phyloP scores from a whole-genome alignment of 2,113 vertebrate species.

The Spilogale gracilis region DNA sequence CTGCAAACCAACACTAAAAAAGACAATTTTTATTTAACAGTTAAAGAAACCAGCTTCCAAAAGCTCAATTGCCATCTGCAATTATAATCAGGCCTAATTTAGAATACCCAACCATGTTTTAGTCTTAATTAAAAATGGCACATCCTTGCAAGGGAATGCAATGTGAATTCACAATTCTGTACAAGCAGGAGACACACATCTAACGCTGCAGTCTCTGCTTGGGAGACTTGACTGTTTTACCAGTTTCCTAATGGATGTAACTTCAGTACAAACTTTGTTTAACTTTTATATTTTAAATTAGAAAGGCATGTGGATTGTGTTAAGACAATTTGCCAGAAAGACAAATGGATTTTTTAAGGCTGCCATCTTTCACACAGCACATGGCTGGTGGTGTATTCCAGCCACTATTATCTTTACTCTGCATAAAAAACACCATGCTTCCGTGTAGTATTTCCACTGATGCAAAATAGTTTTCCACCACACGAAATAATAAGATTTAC shows the following conservation, averaged over 20 bases:
- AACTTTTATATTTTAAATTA: conserved; percentile 62
- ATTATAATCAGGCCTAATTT: conserved; percentile 90
- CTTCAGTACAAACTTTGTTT: conserved; percentile 52
- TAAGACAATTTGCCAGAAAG: conserved; percentile 74
- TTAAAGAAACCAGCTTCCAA: conserved; percentile 86
- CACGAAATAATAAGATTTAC: conserved; percentile 74
- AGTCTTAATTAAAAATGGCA: conserved; percentile 90
- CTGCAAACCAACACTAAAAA: conserved; percentile 64
- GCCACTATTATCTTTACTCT: conserved; percentile 57
- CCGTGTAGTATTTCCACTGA: conserved; percentile 42
- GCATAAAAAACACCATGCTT: conserved; percentile 33
- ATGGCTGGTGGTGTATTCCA: conserved; percentile 27
- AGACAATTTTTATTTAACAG: conserved; percentile 83
- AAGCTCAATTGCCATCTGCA: conserved; percentile 88
- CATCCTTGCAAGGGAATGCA: conserved; percentile 82
- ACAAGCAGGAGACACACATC: conserved; percentile 54
- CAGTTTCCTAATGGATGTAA: conserved; percentile 46
- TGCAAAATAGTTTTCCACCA: conserved; percentile 49
- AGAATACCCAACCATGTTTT: conserved; percentile 86
- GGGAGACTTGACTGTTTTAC: background rate
- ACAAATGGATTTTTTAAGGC: conserved; percentile 61
- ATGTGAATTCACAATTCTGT: conserved; percentile 88
- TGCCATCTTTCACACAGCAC: conserved; percentile 47
- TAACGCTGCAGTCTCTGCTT: background rate
- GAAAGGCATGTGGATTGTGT: conserved; percentile 36